Evolutionary conservation across 2,888 invertebrate genomes (phyloP).

Genomic region (Zygothrica quintamaculata): DNA sequence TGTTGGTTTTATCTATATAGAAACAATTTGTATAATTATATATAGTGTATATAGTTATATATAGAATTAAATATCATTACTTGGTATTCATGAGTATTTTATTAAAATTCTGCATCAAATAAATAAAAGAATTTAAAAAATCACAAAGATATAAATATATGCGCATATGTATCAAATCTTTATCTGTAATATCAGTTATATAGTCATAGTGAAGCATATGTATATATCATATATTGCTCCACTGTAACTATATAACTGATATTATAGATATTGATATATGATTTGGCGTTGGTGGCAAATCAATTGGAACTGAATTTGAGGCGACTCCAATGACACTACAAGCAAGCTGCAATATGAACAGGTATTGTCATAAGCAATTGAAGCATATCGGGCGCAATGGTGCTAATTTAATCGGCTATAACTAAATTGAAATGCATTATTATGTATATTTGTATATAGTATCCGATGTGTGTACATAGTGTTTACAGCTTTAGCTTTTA

Average conservation of each 20-base stretch:
- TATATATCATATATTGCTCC: background rate
- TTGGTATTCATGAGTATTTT: too few relatives aligned
- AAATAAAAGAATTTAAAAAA: too few relatives aligned
- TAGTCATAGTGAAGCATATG: background rate
- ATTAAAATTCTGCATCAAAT: too few relatives aligned
- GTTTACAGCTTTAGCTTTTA: slow-evolving; percentile 1
- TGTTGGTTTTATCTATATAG: too few relatives aligned
- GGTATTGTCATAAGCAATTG: slow-evolving; percentile 42
- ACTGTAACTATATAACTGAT: background rate
- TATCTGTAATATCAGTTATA: too few relatives aligned
- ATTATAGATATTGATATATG: slow-evolving; percentile 35
- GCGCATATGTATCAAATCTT: too few relatives aligned
- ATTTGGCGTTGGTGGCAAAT: slow-evolving; percentile 53
- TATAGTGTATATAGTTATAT: too few relatives aligned
- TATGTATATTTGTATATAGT: background rate
- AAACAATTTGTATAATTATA: too few relatives aligned
- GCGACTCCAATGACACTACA: too few relatives aligned
- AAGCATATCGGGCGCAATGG: slow-evolving; percentile 52
- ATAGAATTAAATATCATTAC: too few relatives aligned
- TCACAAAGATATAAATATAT: too few relatives aligned
- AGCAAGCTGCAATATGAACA: slow-evolving; percentile 32
- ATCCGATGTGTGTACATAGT: background rate
- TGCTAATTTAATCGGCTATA: slow-evolving; percentile 52
- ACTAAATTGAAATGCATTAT: slow-evolving; percentile 45
- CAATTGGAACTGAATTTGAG: slow-evolving; percentile 59